Percentiles rank a stretch among this genome's conserved stretches.
Evolutionary conservation across 2,888 invertebrate species (phyloP).

Genomic region (Chymomyza fuscimana): DNA sequence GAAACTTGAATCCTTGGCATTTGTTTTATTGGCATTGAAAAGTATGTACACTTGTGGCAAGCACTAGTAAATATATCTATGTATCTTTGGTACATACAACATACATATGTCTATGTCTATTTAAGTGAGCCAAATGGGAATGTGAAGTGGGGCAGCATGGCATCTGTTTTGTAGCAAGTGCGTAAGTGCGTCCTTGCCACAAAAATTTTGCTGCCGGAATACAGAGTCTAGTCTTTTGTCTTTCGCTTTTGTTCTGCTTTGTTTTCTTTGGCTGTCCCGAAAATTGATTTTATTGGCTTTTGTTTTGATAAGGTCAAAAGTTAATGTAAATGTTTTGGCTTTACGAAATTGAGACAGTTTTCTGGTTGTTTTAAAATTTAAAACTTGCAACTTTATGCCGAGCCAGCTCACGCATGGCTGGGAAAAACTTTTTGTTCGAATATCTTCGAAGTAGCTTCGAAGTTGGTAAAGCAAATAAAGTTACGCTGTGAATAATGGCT

Average conservation of each 20-base stretch:
- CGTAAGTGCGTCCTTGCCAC: slow-evolving; percentile 21
- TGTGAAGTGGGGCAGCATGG: slow-evolving; percentile 22
- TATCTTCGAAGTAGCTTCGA: slow-evolving; percentile 28
- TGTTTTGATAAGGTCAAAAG: slow-evolving; percentile 71
- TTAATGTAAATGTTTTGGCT: slow-evolving; percentile 73
- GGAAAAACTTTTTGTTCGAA: slow-evolving; percentile 29
- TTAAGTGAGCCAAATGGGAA: slow-evolving; percentile 24
- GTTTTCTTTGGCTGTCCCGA: slow-evolving; percentile 31
- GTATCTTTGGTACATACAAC: not conserved
- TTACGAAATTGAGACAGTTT: slow-evolving; percentile 53
- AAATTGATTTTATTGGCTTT: slow-evolving; percentile 68
- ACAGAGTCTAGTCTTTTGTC: slow-evolving; percentile 1
- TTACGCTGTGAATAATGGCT: not conserved
- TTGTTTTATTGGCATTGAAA: slow-evolving; percentile 63
- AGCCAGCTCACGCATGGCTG: not conserved
- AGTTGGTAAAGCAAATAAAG: slow-evolving; percentile 48
- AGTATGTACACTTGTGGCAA: slow-evolving; percentile 23
- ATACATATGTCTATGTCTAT: slow-evolving; percentile 28
- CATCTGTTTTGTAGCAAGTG: slow-evolving; percentile 8
- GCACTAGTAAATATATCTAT: not conserved
- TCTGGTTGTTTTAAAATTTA: slow-evolving; percentile 51
- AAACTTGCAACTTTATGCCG: slow-evolving; percentile 39
- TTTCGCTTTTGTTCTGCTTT: slow-evolving; percentile 25
- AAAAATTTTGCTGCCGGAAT: slow-evolving; percentile 6
- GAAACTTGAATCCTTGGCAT: slow-evolving; percentile 55